Evolutionary conservation across 2,797 vertebrate species (phyloP).

Genomic region (Sus cebifrons): DNA sequence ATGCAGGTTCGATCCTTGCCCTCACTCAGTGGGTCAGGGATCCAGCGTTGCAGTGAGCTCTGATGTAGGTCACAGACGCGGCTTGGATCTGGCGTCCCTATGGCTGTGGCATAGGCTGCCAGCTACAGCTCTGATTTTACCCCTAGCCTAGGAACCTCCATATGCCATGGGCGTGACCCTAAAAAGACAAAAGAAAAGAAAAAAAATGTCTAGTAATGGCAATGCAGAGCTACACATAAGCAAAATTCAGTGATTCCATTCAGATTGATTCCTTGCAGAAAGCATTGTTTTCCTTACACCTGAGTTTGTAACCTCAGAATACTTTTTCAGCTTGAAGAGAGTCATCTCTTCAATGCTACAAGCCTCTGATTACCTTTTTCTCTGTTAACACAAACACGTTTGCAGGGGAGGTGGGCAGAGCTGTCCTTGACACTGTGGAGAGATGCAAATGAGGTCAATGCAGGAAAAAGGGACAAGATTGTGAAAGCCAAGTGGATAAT

Average conservation of each 20-base stretch:
- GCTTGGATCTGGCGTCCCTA: too few species aligned
- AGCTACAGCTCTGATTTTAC: too few species aligned
- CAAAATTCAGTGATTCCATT: conserved; percentile 37
- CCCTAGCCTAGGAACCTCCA: too few species aligned
- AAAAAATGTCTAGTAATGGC: not conserved
- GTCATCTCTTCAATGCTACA: not conserved
- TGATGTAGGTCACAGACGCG: too few species aligned
- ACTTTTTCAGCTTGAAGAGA: not conserved
- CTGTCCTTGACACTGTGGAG: not conserved
- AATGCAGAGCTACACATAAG: not conserved
- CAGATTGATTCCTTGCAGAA: conserved; percentile 14
- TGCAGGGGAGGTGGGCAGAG: not conserved
- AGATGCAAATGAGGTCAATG: not conserved
- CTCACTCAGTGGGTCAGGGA: too few species aligned
- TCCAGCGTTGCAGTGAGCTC: too few species aligned
- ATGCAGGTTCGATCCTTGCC: too few species aligned
- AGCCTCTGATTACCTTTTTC: conserved; percentile 5
- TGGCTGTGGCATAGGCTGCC: too few species aligned
- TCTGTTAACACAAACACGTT: not conserved
- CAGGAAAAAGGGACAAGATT: not conserved
- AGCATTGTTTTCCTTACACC: not conserved
- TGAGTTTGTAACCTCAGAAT: conserved; percentile 37
- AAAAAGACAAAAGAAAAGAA: too few species aligned
- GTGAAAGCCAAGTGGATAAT: not conserved
- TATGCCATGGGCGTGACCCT: too few species aligned